phyloP scores from a whole-genome alignment of 2,797 vertebrate genomes.

The Falco berigora region DNA sequence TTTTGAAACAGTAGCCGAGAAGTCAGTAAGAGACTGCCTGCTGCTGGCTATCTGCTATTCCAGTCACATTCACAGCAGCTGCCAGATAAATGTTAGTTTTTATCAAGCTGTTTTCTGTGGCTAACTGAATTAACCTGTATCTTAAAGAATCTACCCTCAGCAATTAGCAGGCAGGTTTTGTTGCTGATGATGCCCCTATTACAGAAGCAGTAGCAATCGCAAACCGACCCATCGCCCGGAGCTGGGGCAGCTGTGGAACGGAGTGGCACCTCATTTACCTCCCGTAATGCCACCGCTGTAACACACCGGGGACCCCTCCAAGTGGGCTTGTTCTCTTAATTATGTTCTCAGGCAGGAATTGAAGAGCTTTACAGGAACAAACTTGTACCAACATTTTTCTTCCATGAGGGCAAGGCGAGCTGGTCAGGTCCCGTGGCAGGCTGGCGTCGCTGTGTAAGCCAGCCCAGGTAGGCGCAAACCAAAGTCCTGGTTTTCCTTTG shows the following conservation, averaged over 20 bases:
- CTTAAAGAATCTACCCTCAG: not conserved
- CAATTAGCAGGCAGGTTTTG: slow-evolving; percentile 13
- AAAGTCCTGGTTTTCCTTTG: not conserved
- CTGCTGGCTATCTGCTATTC: not conserved
- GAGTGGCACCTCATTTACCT: slow-evolving; percentile 8
- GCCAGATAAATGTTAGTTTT: not conserved
- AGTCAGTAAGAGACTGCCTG: not conserved
- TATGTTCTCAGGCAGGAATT: not conserved
- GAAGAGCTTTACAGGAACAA: not conserved
- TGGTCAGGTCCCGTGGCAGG: not conserved
- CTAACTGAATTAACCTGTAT: not conserved
- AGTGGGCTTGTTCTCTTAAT: not conserved
- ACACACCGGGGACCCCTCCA: not conserved
- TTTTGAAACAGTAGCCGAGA: not conserved
- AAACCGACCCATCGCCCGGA: not conserved
- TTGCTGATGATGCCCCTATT: not conserved
- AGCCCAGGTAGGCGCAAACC: not conserved
- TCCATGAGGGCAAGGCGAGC: not conserved
- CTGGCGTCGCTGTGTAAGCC: not conserved
- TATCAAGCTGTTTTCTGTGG: not conserved
- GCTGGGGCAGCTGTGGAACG: not conserved
- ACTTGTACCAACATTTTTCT: not conserved
- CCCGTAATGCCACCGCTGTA: not conserved
- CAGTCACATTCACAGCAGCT: not conserved
- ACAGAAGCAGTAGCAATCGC: not conserved